Evolutionary conservation across 2,888 invertebrate species (phyloP).

Genomic region (Dicyrtomina minuta): DNA sequence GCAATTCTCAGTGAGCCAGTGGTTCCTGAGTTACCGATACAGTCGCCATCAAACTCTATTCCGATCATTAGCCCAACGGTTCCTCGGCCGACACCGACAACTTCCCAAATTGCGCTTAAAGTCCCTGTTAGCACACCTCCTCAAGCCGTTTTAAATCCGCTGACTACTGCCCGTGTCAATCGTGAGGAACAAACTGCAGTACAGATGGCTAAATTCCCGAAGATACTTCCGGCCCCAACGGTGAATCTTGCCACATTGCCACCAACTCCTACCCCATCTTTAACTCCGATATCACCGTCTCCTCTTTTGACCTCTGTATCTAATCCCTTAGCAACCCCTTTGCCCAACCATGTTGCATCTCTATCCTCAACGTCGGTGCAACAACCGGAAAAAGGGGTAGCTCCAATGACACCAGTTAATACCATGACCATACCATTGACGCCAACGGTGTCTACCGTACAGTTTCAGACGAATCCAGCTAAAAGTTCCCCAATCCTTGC

Average conservation of each 20-base stretch:
- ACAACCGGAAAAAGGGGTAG: neutral
- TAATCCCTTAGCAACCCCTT: neutral
- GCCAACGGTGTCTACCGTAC: neutral
- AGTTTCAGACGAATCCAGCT: constrained; percentile 20
- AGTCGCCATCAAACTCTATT: neutral
- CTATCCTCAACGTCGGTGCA: constrained; percentile 20
- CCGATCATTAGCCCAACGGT: neutral
- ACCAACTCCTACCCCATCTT: neutral
- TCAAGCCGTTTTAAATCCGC: neutral
- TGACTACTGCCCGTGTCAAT: constrained; percentile 1
- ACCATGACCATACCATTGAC: neutral
- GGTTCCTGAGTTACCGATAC: constrained; percentile 9
- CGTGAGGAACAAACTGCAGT: constrained; percentile 36
- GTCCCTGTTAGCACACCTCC: neutral
- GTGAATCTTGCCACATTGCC: neutral
- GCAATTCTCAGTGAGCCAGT: constrained; percentile 11
- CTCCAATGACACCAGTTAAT: neutral
- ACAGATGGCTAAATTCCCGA: constrained; percentile 43
- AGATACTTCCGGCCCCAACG: constrained; percentile 41
- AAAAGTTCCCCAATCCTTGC: constrained; percentile 52
- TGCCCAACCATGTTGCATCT: constrained; percentile 9
- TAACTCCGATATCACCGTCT: neutral
- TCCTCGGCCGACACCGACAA: neutral
- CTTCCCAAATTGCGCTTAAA: constrained; percentile 8
- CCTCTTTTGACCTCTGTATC: neutral